phyloP scores from a whole-genome alignment of 2,797 vertebrate genomes.

The Sebastes iracundus region DNA sequence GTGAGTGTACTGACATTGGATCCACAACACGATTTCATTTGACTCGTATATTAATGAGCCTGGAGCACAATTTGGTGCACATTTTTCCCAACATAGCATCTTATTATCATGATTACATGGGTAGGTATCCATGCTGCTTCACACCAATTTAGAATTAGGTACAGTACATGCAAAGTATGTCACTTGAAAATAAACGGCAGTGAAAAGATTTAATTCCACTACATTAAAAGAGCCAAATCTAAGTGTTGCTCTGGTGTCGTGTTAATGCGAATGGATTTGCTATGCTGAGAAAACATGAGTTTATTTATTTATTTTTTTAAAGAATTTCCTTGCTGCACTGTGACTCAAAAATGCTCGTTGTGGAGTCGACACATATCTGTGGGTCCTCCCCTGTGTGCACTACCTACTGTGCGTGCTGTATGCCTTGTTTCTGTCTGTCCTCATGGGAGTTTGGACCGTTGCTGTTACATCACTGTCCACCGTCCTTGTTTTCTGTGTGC shows the following conservation, averaged over 20 bases:
- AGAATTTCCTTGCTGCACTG: slow-evolving; percentile 65
- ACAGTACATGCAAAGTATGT: slow-evolving; percentile 48
- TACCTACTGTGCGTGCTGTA: slow-evolving; percentile 65
- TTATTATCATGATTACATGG: slow-evolving; percentile 59
- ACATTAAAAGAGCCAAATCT: slow-evolving; percentile 47
- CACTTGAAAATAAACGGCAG: slow-evolving; percentile 41
- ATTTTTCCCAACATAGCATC: slow-evolving; percentile 53
- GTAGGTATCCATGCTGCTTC: slow-evolving; percentile 53
- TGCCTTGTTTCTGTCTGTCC: slow-evolving; percentile 69
- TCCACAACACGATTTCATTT: slow-evolving; percentile 24
- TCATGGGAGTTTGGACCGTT: slow-evolving; percentile 68
- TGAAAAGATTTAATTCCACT: slow-evolving; percentile 50
- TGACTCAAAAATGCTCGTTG: slow-evolving; percentile 66
- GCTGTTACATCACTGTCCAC: slow-evolving; percentile 64
- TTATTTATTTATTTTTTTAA: not conserved
- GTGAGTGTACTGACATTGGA: slow-evolving; percentile 2
- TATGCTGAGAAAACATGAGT: slow-evolving; percentile 52
- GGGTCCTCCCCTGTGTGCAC: slow-evolving; percentile 57
- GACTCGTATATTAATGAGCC: slow-evolving; percentile 39
- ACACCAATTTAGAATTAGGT: slow-evolving; percentile 52
- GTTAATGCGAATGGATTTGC: slow-evolving; percentile 60
- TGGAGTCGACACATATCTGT: slow-evolving; percentile 60
- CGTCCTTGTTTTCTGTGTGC: slow-evolving; percentile 68
- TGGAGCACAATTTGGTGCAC: slow-evolving; percentile 45
- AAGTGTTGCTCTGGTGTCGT: slow-evolving; percentile 51